These are phyloP conservation scores for Cyanoramphus novaezelandiae DNA, from an alignment of 2,113 vertebrate genomes.

Conservation along the genomic window DNA sequence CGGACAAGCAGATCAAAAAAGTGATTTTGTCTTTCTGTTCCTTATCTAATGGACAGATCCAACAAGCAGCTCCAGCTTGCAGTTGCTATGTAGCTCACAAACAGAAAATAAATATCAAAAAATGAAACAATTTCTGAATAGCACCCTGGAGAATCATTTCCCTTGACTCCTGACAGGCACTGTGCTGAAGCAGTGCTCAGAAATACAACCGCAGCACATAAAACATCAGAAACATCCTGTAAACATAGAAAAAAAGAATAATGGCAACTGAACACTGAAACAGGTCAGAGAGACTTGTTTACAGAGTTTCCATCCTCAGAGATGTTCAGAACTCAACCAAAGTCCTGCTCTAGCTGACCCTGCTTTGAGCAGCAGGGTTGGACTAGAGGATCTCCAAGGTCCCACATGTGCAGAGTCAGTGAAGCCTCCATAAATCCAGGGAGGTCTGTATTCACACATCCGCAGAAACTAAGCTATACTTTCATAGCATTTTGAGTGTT, in stretches of 20 bases:
- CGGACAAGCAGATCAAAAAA: neutral
- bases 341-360: neutral
- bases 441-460: neutral
- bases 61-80: neutral
- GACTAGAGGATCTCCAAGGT: neutral
- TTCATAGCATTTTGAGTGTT: neutral
- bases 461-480: neutral
- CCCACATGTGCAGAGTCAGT: neutral
- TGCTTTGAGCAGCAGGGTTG: neutral
- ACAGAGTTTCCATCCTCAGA: neutral
- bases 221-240: neutral
- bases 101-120: neutral
- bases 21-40: neutral
- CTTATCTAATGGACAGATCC: neutral
- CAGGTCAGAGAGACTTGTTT: neutral
- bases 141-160: neutral
- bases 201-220: neutral
- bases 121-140: neutral
- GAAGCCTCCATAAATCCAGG: neutral
- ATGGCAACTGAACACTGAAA: neutral
- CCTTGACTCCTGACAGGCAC: neutral
- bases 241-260: neutral
- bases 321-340: neutral
- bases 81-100: neutral
- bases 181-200: neutral